A percentile compares a stretch with the other conserved stretches of the same genome.
These are phyloP conservation scores for Noctua janthina DNA, from an alignment of 2,888 invertebrate species.

Conservation along the genomic window DNA sequence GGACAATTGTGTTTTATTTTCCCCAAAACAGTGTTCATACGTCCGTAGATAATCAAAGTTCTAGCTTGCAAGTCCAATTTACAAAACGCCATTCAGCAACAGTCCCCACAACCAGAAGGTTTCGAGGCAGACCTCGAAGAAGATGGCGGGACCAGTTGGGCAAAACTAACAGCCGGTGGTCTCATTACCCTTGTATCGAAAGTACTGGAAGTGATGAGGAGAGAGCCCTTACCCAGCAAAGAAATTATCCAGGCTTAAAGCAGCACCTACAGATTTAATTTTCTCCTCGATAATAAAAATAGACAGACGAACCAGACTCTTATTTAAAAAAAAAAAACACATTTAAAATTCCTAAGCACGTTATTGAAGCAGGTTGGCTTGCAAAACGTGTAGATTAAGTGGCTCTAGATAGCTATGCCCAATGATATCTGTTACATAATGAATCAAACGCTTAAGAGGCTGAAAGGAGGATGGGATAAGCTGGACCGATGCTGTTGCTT, in stretches of 20 bases:
- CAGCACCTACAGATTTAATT: background rate
- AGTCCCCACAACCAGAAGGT: background rate
- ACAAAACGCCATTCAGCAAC: too few relatives aligned
- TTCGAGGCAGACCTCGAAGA: too few relatives aligned
- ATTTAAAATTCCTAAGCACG: conserved; percentile 50
- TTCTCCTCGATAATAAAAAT: background rate
- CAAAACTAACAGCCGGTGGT: background rate
- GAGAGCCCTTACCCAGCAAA: too few relatives aligned
- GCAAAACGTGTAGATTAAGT: conserved; percentile 47
- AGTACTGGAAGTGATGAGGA: background rate
- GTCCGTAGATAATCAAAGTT: too few relatives aligned
- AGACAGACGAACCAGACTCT: conserved; percentile 15
- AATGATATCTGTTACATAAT: conserved; percentile 50
- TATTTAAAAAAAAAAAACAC: conserved; percentile 3
- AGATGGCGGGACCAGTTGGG: background rate
- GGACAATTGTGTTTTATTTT: too few relatives aligned
- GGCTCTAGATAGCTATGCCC: conserved; percentile 35
- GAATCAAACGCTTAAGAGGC: conserved; percentile 55
- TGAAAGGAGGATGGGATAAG: conserved; percentile 28
- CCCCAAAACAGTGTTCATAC: too few relatives aligned
- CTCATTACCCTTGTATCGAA: background rate
- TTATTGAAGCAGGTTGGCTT: conserved; percentile 43
- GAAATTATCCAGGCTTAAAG: too few relatives aligned
- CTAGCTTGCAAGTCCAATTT: too few relatives aligned
- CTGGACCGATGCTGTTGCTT: conserved; percentile 13